Percentiles rank a stretch among this genome's conserved stretches.
Evolutionary conservation across 1,140 invertebrate species (phyloP).

Genomic region (Achatina immaculata): DNA sequence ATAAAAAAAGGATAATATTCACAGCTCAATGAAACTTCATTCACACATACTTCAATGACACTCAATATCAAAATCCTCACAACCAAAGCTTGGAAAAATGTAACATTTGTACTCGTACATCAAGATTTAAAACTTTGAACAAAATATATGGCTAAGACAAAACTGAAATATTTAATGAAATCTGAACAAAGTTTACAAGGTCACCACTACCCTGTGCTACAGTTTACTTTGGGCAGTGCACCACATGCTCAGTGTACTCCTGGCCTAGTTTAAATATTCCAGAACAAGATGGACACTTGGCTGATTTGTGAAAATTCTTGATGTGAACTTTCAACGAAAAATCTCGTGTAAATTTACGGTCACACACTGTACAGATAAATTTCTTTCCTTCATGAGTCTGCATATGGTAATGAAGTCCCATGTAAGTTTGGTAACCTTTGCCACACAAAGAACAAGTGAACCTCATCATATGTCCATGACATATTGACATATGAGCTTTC

Average conservation of each 20-base stretch:
- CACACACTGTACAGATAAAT: slow-evolving; percentile 8
- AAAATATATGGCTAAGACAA: no score
- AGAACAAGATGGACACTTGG: not conserved
- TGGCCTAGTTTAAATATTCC: slow-evolving; percentile 10
- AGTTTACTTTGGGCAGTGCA: not conserved
- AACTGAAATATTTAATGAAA: no score
- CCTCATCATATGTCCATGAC: slow-evolving; percentile 22
- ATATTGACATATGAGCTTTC: not conserved
- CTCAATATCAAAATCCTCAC: no score
- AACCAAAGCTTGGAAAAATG: no score
- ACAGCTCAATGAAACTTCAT: no score
- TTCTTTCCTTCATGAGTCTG: slow-evolving; percentile 11
- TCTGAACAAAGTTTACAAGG: no score
- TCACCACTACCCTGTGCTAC: no score
- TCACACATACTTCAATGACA: no score
- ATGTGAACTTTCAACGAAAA: not conserved
- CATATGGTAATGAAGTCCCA: slow-evolving; percentile 5
- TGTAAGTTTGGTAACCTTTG: slow-evolving; percentile 6
- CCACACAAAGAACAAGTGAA: slow-evolving; percentile 1
- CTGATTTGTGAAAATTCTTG: slow-evolving; percentile 6
- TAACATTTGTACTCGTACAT: no score
- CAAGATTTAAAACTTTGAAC: no score
- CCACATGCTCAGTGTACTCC: not conserved
- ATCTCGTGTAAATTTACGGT: not conserved
- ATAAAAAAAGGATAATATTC: no score